Evolutionary conservation across 1,140 invertebrate species (phyloP).

Genomic region (Hormaphis cornu): DNA sequence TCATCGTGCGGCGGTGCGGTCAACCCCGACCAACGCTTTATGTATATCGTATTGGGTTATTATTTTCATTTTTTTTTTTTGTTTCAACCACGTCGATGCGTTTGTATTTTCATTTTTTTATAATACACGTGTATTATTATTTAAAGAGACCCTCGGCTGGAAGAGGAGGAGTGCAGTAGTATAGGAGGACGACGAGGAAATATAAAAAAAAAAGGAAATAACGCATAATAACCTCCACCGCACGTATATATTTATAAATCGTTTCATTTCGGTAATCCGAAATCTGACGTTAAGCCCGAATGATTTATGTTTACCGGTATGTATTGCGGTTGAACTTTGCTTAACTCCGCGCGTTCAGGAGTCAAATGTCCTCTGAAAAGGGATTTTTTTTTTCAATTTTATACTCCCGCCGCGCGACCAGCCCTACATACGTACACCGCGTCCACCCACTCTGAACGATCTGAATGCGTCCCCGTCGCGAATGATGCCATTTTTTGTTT

Average conservation of each 20-base stretch:
- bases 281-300: conserved; percentile 31
- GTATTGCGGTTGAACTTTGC: conserved; percentile 30
- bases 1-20: too few species aligned
- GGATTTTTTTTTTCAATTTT: conserved; percentile 31
- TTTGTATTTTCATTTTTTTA: too few species aligned
- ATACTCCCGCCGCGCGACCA: neutral
- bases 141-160: conserved; percentile 16
- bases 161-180: neutral
- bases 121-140: too few species aligned
- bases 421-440: neutral
- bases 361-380: conserved; percentile 30
- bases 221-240: conserved; percentile 26
- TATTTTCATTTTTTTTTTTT: too few species aligned
- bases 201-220: conserved; percentile 27
- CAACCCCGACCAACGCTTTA: too few species aligned
- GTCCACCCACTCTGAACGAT: neutral
- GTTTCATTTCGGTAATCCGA: conserved; percentile 32
- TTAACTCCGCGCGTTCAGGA: conserved; percentile 21
- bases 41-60: too few species aligned
- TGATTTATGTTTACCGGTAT: conserved; percentile 32
- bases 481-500: neutral
- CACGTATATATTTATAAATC: conserved; percentile 26
- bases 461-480: neutral
- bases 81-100: too few species aligned
- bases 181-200: too few species aligned